Evolutionary conservation across 2,888 invertebrate genomes (phyloP), one percentile per base, ranked within the genome.

Genomic region (Buathra laborator): DNA sequence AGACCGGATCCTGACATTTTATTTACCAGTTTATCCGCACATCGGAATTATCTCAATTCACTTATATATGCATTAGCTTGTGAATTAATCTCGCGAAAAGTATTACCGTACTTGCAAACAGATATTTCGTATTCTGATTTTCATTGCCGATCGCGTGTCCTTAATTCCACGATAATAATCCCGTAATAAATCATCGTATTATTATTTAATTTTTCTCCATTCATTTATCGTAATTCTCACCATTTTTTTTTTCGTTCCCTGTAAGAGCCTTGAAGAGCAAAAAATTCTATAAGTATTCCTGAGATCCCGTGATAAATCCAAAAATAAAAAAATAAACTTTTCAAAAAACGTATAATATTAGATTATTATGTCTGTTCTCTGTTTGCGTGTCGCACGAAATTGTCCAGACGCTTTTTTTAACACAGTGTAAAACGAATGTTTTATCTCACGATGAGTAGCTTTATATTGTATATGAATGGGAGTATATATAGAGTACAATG

Each of bases 1-100:
- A 56, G 72, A 59, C 72, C 59, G 72, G 72, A 72, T 44, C 19
- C 44, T 59, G 59, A 72, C 56, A 72, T 72, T 72, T 72, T 72
- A 53, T 37, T 56, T 72, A 72, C 72, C 44, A 43, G 72, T 72
- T 72, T 72, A 56, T 12, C 24, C 43, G 43, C 59, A 44, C 24
- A 32, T 6, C 37, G 37, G 72, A 56, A 56, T 44, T 59, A 24
- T 37, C 72, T 24, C 56, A 16, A 7, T 19, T 29, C 51, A 10
- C 19, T 10, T 6, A 19, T 71, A 37, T 37, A 37, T 53, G 19
- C 48, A 14, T 43, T 56, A 29, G 14, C 14, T 43, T 56, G 19
- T 7, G 43, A 44, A 72, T 29, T 9, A 72, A 72, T n/a, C 29
- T n/a, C 59, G 14, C 59, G 59, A n/a, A 46, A 59, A n/a, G 12